Base-by-base conservation (phyloP, 2,113 vertebrate genomes). In the Saccopteryx leptura region DNA sequence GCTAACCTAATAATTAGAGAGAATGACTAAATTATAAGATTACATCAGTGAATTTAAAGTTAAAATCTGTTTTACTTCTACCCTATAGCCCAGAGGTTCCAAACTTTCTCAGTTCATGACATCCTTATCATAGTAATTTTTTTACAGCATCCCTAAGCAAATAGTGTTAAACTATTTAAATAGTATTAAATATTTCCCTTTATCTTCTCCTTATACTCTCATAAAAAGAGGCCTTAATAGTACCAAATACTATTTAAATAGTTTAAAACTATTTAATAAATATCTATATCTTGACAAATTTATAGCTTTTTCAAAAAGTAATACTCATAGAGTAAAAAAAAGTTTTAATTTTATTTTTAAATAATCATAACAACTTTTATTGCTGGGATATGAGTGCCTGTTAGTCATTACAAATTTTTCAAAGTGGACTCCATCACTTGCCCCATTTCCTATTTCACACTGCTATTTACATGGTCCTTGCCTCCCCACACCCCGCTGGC, bases 341-440 rank as follows among this genome's bases (percentile, higher is more conserved):
- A 89, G 26, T 76, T 56, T 83, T 75, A 80, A 68, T 68, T 90
- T 92, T 7, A 89, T 80, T 78, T 54, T 61, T 68, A 80, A 81
- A 54, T 83, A 84, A 85, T 56, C 26, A 61, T 75, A 68, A 68
- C 60, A 90, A 54, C 23, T 56, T 85, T 46, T 85, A 68, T 18
- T 76, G 60, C 33, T 56, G n/a, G 71, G 26, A 28, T 48, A 9
- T 48, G 12, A 15, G 6, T 87, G 1, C 60, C 46, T 56, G 1
- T 68, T 75, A 54, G 4, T 69, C 15, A 76, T 54, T 18, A 61
- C 17, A 76, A 9, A 46, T 74, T 78, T 88, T 65, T 61, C 83
- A 82, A 50, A 39, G 39, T 66, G 28, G 65, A 84, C n/a, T 72
- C 63, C 39, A 48, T 21, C 18, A 10, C 19, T 8, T 12, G 14